These are phyloP conservation scores for Aldrovandia affinis DNA, from an alignment of 2,797 vertebrate species.

Conservation along the genomic window DNA sequence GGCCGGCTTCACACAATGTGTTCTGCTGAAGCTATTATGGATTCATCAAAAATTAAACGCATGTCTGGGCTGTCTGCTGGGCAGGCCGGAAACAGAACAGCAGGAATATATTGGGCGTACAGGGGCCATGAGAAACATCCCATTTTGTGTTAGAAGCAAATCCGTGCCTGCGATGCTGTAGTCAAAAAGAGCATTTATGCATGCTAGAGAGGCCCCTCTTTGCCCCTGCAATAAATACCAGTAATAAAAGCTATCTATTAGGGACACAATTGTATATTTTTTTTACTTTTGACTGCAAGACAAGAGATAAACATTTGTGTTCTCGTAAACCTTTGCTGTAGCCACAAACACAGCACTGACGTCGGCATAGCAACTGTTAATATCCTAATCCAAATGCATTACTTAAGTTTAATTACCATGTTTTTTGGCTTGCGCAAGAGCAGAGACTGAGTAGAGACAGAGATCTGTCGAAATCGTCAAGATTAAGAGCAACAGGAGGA, in stretches of 20 bases:
- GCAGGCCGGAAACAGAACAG: constrained; percentile 51
- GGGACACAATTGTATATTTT: constrained; percentile 63
- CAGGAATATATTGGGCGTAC: constrained; percentile 46
- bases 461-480: constrained; percentile 32
- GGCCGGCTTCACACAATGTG: constrained; percentile 62
- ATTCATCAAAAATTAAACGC: constrained; percentile 73
- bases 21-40: constrained; percentile 64
- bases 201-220: background rate
- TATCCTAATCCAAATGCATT: constrained; percentile 22
- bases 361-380: background rate
- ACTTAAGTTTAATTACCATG: constrained; percentile 28
- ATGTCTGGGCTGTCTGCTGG: constrained; percentile 56
- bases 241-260: constrained; percentile 71
- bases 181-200: constrained; percentile 36
- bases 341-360: constrained; percentile 20
- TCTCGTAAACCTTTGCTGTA: constrained; percentile 41
- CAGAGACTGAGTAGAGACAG: too few relatives aligned
- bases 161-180: background rate
- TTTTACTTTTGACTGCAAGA: constrained; percentile 66
- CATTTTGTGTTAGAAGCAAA: background rate
- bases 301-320: constrained; percentile 66
- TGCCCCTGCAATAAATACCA: constrained; percentile 68
- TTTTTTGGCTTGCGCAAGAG: background rate
- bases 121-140: constrained; percentile 40
- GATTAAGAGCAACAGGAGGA: constrained; percentile 28